Conservation (phyloP, 2,797 vertebrate genomes). For the Falco berigora region DNA sequence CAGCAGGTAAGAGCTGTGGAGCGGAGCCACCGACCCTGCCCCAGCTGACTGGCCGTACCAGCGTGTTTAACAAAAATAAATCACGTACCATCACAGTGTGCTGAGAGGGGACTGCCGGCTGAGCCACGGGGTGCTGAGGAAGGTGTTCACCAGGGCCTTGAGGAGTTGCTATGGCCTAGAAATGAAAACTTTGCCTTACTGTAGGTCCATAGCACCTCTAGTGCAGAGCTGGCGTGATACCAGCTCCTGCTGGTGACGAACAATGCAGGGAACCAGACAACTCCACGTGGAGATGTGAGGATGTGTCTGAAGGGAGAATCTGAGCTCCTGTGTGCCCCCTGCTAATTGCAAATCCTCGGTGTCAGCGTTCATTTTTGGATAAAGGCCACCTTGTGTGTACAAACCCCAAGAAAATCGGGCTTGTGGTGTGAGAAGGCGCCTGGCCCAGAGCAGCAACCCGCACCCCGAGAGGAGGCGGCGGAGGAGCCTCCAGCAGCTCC, state of each 20-base stretch:
- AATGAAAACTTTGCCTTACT: conserved; percentile 25
- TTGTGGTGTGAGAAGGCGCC: fast-evolving
- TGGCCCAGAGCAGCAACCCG: not conserved
- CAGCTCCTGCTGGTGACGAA: not conserved
- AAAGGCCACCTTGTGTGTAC: not conserved
- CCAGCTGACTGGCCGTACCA: not conserved
- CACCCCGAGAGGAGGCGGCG: not conserved
- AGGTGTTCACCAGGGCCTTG: conserved; percentile 78
- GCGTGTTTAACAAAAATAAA: not conserved
- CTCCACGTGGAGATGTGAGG: not conserved
- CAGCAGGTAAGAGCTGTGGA: not conserved
- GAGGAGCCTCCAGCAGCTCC: not conserved
- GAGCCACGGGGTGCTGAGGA: conserved; percentile 73
- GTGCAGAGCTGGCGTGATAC: not conserved
- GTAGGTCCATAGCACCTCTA: not conserved
- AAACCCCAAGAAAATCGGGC: not conserved
- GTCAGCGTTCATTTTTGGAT: not conserved
- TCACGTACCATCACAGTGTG: conserved; percentile 78
- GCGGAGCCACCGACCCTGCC: not conserved
- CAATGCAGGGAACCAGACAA: not conserved
- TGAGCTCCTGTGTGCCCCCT: not conserved
- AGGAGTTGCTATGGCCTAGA: conserved; percentile 79
- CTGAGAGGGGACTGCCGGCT: conserved; percentile 78
- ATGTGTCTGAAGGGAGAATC: not conserved
- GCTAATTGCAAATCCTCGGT: not conserved